Percentiles rank a stretch among this genome's conserved stretches.
Conservation (phyloP, 2,888 invertebrate species). For the Trichacis sp. region DNA sequence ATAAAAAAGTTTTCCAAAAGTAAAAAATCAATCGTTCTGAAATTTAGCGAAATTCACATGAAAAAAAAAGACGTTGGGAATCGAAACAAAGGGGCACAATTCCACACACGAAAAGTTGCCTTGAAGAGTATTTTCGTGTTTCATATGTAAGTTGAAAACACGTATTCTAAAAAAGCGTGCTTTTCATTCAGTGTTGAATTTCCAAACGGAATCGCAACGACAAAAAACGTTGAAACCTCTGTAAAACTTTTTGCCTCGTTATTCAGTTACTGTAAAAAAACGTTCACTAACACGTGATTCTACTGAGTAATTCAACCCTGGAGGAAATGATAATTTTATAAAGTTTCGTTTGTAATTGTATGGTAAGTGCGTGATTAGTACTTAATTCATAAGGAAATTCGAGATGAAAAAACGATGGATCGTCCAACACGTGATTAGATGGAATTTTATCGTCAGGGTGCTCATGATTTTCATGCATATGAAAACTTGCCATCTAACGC, state of each 20-base stretch:
- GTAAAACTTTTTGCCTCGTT: no score
- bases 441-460: conserved; percentile 15
- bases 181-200: background rate
- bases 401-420: background rate
- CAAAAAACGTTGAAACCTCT: background rate
- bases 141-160: conserved; percentile 11
- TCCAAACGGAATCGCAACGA: conserved; percentile 3
- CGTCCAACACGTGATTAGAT: background rate
- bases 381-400: conserved; percentile 25
- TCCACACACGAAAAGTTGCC: conserved; percentile 27
- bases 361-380: conserved; percentile 27
- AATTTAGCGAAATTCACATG: no score
- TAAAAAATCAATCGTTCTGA: no score
- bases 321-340: background rate
- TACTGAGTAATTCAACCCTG: background rate
- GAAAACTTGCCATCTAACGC: conserved; percentile 20
- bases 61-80: background rate
- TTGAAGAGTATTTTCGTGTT: conserved; percentile 45
- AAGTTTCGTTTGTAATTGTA: background rate
- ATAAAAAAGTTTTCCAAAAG: no score
- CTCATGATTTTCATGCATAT: conserved; percentile 29
- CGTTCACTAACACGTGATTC: conserved; percentile 11
- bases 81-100: background rate
- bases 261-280: no score
- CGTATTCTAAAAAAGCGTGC: conserved; percentile 4